Conservation (phyloP, 1,140 invertebrate genomes). For the Drosophila ironensis region DNA sequence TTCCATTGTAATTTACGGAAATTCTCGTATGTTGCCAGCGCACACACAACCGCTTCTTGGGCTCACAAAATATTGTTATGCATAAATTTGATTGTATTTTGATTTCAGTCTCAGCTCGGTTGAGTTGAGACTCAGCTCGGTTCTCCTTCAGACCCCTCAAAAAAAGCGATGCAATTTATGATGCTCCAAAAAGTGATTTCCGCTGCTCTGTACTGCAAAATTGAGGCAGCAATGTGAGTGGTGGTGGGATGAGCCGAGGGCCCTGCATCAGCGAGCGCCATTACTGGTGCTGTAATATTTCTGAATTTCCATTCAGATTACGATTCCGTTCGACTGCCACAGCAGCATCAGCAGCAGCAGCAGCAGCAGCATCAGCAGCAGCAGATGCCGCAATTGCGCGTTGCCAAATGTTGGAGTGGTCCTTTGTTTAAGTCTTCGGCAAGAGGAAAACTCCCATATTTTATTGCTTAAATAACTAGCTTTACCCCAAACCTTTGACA, state of each 20-base stretch:
- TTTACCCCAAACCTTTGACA: too few relatives aligned
- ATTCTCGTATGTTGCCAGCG: too few relatives aligned
- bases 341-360: too few relatives aligned
- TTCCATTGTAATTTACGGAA: too few relatives aligned
- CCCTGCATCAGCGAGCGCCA: conserved; percentile 3
- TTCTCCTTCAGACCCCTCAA: background rate
- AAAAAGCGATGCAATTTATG: conserved; percentile 38
- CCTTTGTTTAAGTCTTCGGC: background rate
- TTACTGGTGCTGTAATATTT: conserved; percentile 28
- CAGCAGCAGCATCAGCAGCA: background rate
- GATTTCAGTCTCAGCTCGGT: conserved; percentile 34
- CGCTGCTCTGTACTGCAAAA: conserved; percentile 1
- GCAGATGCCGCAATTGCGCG: conserved; percentile 17
- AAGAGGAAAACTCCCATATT: too few relatives aligned
- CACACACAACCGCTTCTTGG: too few relatives aligned
- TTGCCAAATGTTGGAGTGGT: background rate
- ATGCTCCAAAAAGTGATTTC: conserved; percentile 47
- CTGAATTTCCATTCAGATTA: conserved; percentile 8
- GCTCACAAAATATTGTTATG: conserved; percentile 38
- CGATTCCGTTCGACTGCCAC: conserved; percentile 2
- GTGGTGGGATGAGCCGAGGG: conserved; percentile 3
- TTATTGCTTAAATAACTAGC: too few relatives aligned
- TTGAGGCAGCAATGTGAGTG: conserved; percentile 7
- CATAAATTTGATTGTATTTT: conserved; percentile 51
- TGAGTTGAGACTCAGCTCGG: background rate